Evolutionary conservation across 2,113 vertebrate genomes (phyloP), one percentile per base, ranked within the genome.

Genomic region (Gobiocypris rarus): DNA sequence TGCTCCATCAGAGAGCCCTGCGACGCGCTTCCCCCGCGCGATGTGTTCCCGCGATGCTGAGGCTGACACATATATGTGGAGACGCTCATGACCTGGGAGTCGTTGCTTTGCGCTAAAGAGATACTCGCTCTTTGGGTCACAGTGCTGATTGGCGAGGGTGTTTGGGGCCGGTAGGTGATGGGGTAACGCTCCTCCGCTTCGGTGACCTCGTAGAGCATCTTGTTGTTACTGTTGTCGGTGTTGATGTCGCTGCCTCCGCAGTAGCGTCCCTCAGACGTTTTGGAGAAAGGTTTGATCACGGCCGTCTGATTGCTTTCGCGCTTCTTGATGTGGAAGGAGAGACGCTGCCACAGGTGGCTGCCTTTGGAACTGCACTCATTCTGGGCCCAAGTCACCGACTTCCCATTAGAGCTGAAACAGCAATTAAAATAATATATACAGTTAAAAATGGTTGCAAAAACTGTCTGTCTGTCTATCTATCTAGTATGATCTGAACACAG

Each of bases 231-330:
- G 6, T 90, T 65, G 77, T 98, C 96, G 0, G 93, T 93, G 22
- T 95, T 93, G 0, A 93, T 92, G 50, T 96, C 87, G 0, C 89
- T 86, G 1, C 91, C 89, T 0, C 94, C 93, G 3, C 93, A 91
- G 38, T 94, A 92, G 85, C 94, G 93, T 59, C 96, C 94, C 73
- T 97, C 98, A 0, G 93, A 88, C 84, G 95, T 94, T 92, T 99
- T 98, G 61, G 98, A 96, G 90, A 99, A 99, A 86, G 98, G 97
- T 91, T 98, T 99, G 93, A 99, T 99, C 86, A 99, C 96, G 0
- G 98, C 98, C 0, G 97, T 99, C 89, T 99, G 98, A 84, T 99
- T 99, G 87, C 94, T 98, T 90, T 99, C 98, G n/a, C 96, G 97
- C 88, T 95, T 97, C 92, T 98, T 98, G 92, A 99, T 98, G 90